Evolutionary conservation across 2,797 vertebrate species (phyloP).

Genomic region (Anas georgica): DNA sequence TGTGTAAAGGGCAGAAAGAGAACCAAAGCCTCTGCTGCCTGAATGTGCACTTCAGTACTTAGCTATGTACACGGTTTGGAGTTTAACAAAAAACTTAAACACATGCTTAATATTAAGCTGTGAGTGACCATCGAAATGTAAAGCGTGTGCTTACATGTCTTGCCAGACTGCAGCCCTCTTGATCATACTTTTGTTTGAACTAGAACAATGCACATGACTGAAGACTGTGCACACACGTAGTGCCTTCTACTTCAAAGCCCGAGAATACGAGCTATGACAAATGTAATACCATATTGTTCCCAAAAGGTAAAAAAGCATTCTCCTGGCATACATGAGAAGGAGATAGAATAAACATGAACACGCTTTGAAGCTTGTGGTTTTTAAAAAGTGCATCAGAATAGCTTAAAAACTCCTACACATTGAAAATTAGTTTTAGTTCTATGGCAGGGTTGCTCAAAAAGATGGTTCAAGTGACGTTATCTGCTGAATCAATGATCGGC

Average conservation of each 20-base stretch:
- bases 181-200: background rate
- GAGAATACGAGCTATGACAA: background rate
- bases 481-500: background rate
- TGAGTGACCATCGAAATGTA: background rate
- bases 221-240: background rate
- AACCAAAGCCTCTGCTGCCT: background rate
- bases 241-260: background rate
- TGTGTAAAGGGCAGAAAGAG: fast-evolving
- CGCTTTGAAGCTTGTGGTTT: background rate
- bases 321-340: background rate
- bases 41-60: background rate
- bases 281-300: background rate
- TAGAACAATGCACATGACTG: fast-evolving
- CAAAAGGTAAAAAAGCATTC: background rate
- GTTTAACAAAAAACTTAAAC: background rate
- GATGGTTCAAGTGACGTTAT: background rate
- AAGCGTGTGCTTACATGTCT: background rate
- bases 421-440: background rate
- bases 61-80: background rate
- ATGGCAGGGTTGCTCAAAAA: background rate
- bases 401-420: background rate
- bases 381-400: background rate
- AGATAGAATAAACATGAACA: background rate
- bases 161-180: background rate
- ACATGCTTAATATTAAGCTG: background rate